Evolutionary conservation across 2,888 invertebrate species (phyloP).

Genomic region (Biston stratarius): DNA sequence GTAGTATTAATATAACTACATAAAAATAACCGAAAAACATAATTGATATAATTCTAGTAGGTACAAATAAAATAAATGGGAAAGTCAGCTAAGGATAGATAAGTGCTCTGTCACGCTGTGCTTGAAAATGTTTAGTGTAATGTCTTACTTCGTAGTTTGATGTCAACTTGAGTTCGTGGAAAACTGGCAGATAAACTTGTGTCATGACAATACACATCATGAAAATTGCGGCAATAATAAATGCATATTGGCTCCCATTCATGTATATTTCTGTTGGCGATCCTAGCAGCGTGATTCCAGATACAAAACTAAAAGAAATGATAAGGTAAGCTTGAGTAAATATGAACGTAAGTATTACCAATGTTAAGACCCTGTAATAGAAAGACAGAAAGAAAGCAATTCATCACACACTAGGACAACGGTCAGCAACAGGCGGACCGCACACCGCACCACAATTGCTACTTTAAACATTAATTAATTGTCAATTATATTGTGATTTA

Average conservation of each 20-base stretch:
- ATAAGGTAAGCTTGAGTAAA: not conserved
- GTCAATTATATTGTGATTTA: too few relatives aligned
- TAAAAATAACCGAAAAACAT: too few relatives aligned
- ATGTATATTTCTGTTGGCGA: conserved; percentile 93
- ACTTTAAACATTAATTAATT: too few relatives aligned
- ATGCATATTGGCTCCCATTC: conserved; percentile 92
- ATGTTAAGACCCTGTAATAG: not conserved
- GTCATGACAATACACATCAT: conserved; percentile 89
- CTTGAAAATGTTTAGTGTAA: not conserved
- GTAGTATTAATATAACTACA: too few relatives aligned
- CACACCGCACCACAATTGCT: too few relatives aligned
- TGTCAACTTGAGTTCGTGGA: conserved; percentile 90
- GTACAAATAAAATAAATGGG: too few relatives aligned
- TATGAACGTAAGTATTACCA: too few relatives aligned
- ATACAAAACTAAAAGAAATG: conserved; percentile 87
- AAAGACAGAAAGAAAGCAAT: not conserved
- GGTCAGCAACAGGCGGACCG: too few relatives aligned
- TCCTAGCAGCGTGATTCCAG: conserved; percentile 92
- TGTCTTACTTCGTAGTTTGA: conserved; percentile 91
- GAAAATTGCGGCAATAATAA: conserved; percentile 87
- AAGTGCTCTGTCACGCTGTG: too few relatives aligned
- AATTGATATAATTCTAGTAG: too few relatives aligned
- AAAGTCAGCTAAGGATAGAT: too few relatives aligned
- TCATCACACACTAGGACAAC: too few relatives aligned
- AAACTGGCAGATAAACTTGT: conserved; percentile 90